Base-by-base conservation (phyloP, 2,113 vertebrate genomes). In the Eurypyga helias region DNA sequence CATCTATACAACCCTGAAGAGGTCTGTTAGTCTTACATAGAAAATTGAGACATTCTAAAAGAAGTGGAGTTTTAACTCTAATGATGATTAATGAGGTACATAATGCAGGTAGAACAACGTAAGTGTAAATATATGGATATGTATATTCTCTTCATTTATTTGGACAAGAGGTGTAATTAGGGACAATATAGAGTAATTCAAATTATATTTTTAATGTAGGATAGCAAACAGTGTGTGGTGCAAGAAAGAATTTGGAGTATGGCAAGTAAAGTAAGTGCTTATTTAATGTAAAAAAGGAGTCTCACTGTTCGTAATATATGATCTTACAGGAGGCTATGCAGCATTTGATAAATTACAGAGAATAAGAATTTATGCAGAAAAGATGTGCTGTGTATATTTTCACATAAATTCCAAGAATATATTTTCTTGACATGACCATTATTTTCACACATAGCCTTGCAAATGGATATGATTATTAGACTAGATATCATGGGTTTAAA, bases 291-390 rank as follows among this genome's bases (percentile, higher is more conserved):
- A 90, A 83, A 83, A n/a, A 38, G 12, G 60, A 46, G 6, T 1
- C 24, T 64, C 24, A 46, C 12, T 82, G 19, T 66, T 84, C 13
- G 28, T 79, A 76, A 87, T 76, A 69, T 26, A 92, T 48, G 29
- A 29, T 43, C 15, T 57, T 69, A 84, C 13, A 80, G 48, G 7
- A 90, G 48, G 34, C 24, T 8, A 67, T 24, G 34, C 15, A 93
- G 13, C 28, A 49, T 89, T 58, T 81, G 67, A 93, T 79, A 65
- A 93, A 94, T 73, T 84, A 76, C 6, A 81, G 10, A 52, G 17
- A 89, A 17, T 25, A 79, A 71, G 41, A 90, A 89, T 64, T 92
- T 90, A 70, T 84, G 58, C 49, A 73, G 76, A 72, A 96, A 92
- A 92, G 4, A 90, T 69, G 13, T 48, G 2, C 13, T 65, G 17